Base-by-base conservation (phyloP, 2,888 invertebrate species). In the Choreutis nemorana region DNA sequence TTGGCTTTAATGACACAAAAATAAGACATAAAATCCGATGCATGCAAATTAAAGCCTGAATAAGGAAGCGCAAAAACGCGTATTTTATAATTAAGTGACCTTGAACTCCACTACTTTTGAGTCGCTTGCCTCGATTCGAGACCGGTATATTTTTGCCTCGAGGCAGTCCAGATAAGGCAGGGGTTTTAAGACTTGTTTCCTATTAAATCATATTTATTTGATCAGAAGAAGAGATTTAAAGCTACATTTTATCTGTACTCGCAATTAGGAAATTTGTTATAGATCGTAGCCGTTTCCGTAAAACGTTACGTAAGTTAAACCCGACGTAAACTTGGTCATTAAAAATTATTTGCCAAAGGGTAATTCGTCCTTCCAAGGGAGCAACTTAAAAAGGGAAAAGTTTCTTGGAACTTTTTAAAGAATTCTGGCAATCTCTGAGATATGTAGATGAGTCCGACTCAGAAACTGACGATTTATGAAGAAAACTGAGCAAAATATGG, bases 381-480 rank as follows among this genome's bases (percentile, higher is more conserved):
- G 13, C 10, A 22, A 23, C 31, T 34, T 35, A 28, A 40, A 43
- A 42, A 41, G 40, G 36, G 34, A 33, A 37, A 45, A 35, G 37
- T 35, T 31, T 8, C 30, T 11, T 11, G 14, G 31, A 42, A 40
- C 42, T 42, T 39, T 28, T 28, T 37, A 32, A 40, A 37, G 32
- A 40, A 32, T 37, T 33, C 41, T 28, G 35, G 37, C 32, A 32
- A 32, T 32, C 34, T 31, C 33, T 26, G 48, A 56, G 58, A 63
- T 70, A 70, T 71, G 67, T 61, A 68, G 65, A 71, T 68, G 62
- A 66, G 60, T 50, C 41, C 36, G 34, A 39, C 48, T 55, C 52
- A 49, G n/a, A 62, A 59, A 57, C 55, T 61, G 57, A 61, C 63
- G 64, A 71, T 71, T 73, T 71, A 71, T 68, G 64, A 65, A 62